phyloP scores from a whole-genome alignment of 2,888 invertebrate species.

The Sepiola atlantica region DNA sequence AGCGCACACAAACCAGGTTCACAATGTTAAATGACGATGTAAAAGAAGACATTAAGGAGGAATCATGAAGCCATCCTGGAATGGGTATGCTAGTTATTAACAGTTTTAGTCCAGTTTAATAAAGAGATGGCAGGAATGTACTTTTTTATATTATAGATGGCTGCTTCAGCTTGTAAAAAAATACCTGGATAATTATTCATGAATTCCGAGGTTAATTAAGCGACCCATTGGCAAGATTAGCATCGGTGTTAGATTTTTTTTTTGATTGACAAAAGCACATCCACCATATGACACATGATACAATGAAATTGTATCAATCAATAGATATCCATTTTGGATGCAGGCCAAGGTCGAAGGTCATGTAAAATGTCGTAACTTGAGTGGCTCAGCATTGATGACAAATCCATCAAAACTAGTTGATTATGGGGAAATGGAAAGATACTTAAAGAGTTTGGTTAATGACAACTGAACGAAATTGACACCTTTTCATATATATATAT shows the following conservation, averaged over 20 bases:
- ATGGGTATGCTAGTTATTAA: too few species aligned
- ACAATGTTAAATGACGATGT: too few species aligned
- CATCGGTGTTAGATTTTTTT: background rate
- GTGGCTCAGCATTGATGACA: background rate
- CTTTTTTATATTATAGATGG: too few species aligned
- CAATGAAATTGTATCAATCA: slow-evolving; percentile 19
- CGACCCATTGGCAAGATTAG: background rate
- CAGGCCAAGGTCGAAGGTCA: background rate
- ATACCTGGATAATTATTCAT: background rate
- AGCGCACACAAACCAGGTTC: too few species aligned
- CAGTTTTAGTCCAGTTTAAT: too few species aligned
- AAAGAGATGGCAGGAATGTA: too few species aligned
- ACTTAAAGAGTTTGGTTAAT: background rate
- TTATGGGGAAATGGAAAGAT: background rate
- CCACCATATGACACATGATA: background rate
- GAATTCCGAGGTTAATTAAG: background rate
- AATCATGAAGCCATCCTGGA: too few species aligned
- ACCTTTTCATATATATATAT: background rate
- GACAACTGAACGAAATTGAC: background rate
- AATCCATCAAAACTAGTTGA: background rate
- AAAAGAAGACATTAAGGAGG: too few species aligned
- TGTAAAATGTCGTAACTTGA: background rate
- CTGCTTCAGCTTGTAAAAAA: background rate
- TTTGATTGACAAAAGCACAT: background rate
- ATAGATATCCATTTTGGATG: background rate